Conservation (phyloP, 2,888 invertebrate species). For the Drosophila atripex region DNA sequence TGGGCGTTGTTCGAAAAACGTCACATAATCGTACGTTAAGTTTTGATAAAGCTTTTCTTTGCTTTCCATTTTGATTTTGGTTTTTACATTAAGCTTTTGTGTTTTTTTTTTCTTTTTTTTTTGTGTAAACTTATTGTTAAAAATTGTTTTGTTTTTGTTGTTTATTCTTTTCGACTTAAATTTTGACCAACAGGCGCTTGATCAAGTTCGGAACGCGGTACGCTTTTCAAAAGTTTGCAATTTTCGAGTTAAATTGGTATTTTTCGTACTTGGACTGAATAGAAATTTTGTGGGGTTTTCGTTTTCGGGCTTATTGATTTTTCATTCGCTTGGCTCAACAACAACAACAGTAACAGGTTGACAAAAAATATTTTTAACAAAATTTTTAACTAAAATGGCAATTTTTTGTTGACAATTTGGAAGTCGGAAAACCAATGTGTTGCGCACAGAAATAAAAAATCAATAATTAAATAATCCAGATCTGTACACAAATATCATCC, state of each 20-base stretch:
- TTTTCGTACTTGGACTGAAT: constrained; percentile 39
- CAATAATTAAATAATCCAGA: constrained; percentile 33
- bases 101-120: constrained; percentile 42
- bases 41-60: constrained; percentile 49
- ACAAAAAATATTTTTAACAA: background rate
- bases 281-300: constrained; percentile 15
- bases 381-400: background rate
- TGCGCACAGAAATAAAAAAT: constrained; percentile 41
- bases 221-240: constrained; percentile 29
- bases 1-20: constrained; percentile 84
- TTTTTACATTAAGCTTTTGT: constrained; percentile 49
- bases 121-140: constrained; percentile 64
- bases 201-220: constrained; percentile 35
- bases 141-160: constrained; percentile 48
- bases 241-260: constrained; percentile 19
- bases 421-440: constrained; percentile 50
- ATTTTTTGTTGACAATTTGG: constrained; percentile 9
- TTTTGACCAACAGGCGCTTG: constrained; percentile 49
- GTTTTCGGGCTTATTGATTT: constrained; percentile 4
- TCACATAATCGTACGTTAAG: constrained; percentile 77
- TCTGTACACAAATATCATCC: constrained; percentile 33
- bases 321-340: constrained; percentile 11
- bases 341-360: background rate
- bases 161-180: constrained; percentile 45
- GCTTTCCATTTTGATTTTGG: constrained; percentile 51